phyloP scores from a whole-genome alignment of 2,888 invertebrate species.

The Athalia cordata region DNA sequence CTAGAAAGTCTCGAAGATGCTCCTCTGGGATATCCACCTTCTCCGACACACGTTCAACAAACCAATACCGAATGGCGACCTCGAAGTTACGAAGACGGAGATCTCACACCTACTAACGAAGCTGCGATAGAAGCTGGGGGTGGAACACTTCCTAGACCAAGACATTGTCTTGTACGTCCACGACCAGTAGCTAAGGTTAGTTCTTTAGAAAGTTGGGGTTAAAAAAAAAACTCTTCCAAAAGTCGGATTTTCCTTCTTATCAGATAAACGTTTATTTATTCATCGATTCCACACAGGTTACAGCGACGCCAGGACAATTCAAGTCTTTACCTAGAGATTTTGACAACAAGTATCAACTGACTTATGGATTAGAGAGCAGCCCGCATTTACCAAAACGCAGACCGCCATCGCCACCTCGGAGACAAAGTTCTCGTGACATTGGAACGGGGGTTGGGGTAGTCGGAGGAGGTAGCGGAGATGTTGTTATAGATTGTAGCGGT shows the following conservation, averaged over 20 bases:
- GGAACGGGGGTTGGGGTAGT: constrained; percentile 56
- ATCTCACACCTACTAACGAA: constrained; percentile 93
- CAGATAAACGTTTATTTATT: no score
- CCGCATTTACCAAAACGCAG: constrained; percentile 86
- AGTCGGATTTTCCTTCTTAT: not conserved
- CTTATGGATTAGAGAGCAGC: constrained; percentile 75
- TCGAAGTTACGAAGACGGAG: constrained; percentile 91
- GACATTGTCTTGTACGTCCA: constrained; percentile 85
- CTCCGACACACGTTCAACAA: constrained; percentile 58
- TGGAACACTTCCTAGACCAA: constrained; percentile 90
- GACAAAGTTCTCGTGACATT: constrained; percentile 76
- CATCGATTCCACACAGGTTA: constrained; percentile 62
- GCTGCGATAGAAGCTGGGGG: constrained; percentile 81
- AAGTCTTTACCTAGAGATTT: constrained; percentile 76
- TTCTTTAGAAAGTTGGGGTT: constrained; percentile 47
- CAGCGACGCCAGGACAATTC: constrained; percentile 73
- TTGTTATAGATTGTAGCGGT: constrained; percentile 72
- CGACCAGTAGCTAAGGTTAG: constrained; percentile 86
- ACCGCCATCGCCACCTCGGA: constrained; percentile 87
- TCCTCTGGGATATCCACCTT: constrained; percentile 69
- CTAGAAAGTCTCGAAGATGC: constrained; percentile 90
- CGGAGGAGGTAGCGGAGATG: constrained; percentile 61
- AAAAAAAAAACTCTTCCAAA: constrained; percentile 54
- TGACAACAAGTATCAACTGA: constrained; percentile 75
- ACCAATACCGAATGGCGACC: constrained; percentile 78